Evolutionary conservation across 1,140 invertebrate genomes (phyloP), one percentile per base, ranked within the genome.

Genomic region (Laodelphax striatellus): DNA sequence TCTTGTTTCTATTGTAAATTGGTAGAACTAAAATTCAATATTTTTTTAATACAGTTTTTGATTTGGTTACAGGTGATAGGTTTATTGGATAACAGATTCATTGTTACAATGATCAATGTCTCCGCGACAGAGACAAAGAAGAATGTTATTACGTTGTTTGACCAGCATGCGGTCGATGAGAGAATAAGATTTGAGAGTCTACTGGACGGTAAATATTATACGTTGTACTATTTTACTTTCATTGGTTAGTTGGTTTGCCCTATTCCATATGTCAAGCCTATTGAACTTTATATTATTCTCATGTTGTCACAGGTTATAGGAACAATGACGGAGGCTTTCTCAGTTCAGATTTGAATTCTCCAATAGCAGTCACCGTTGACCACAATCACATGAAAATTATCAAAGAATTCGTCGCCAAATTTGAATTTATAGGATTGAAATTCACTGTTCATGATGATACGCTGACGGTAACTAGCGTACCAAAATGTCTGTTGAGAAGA

Each of bases 91-190:
- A 71, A 73, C 22, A 87, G 86, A 72, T 87, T 86, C 70, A 86
- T 87, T 69, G 77, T 78, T 16, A 69, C 72, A 46, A 68, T 70
- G 55, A 62, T 75, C 54, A 70, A 61, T 54, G 62, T 57, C 24
- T 53, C 34, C 10, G 1, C 10, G 34, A 38, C 55, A 24, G 42
- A 53, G 10, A 67, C 65, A 11, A 63, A 76, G 60, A 70, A 79
- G 54, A 62, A 87, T 16, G 75, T 85, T 4, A 65, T 86, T 9
- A 38, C 34, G 1, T 38, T 38, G 28, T 82, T 88, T 69, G 86
- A 88, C 73, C 86, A 88, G 69, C 86, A 88, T 76, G 86, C 86
- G 54, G 84, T 85, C 21, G 80, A 87, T 72, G 86, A 88, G 71
- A 72, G 86, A 71, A 76, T 88, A 53, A 70, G 81, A 60, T 70